Conservation (phyloP, 2,797 vertebrate species). For the Synaphobranchus kaupii region DNA sequence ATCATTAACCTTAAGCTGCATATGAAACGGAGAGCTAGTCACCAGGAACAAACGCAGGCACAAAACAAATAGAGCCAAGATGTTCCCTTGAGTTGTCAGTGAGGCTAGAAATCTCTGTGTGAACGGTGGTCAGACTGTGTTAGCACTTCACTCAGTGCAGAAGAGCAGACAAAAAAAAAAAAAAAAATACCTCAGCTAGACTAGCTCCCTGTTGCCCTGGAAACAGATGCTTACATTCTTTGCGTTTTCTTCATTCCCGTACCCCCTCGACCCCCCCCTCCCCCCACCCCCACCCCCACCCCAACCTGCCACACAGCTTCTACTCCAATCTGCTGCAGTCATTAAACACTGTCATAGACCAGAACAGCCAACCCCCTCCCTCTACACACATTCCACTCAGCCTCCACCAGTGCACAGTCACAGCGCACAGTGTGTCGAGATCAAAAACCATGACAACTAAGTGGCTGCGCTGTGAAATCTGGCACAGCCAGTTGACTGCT, state of each 20-base stretch:
- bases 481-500: conserved; percentile 16
- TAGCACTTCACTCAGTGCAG: conserved; percentile 16
- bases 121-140: not conserved
- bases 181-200: conserved; percentile 23
- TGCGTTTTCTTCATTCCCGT: conserved; percentile 34
- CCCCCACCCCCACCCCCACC: conserved; percentile 1
- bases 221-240: conserved; percentile 47
- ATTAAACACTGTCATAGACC: conserved; percentile 45
- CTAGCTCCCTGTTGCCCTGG: conserved; percentile 49
- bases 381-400: not conserved
- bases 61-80: not conserved
- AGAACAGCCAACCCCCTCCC: not conserved
- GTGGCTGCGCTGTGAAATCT: not conserved
- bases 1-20: conserved; percentile 4
- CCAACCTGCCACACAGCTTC: conserved; percentile 37
- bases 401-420: conserved; percentile 14
- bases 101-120: not conserved
- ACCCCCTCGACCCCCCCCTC: conserved; percentile 7
- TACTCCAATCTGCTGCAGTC: conserved; percentile 44
- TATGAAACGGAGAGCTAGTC: not conserved
- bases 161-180: not conserved
- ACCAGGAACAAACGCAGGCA: not conserved
- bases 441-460: not conserved
- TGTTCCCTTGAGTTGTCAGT: not conserved
- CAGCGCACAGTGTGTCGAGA: conserved; percentile 23